Base-by-base conservation (phyloP, 2,888 invertebrate species). In the Stenotaenia linearis region DNA sequence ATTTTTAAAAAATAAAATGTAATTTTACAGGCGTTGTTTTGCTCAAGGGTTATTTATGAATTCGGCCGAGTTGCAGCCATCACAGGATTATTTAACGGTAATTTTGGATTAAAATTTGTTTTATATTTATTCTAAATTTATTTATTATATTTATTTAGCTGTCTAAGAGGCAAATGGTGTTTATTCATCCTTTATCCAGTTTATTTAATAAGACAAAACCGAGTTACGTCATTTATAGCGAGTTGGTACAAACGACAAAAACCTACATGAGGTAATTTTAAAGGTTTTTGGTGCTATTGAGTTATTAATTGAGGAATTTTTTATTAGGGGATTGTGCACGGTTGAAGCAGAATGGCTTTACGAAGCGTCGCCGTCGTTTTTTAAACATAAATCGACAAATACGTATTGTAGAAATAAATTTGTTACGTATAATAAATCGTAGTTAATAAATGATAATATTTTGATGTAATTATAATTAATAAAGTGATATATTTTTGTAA, bases 211-310 rank as follows among this genome's bases (percentile, higher is more conserved):
- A 18, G 75, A 88, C 90, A 80, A 91, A 92, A 80, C 92, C 94
- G 6, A 90, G 90, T 23, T 90, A 91, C 81, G 89, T 97, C 0
- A 85, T 95, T 78, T 97, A 92, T 87, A 92, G 93, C 0, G 97
- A 97, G 88, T 89, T 97, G 75, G 90, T 96, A n/a, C 91, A 93
- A 84, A 96, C 97, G 0, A 90, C 90, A 80, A 92, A 93, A 83
- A 90, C 92, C 82, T 96, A 93, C 88, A 90, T 97, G 85, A 90
- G 93, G 83, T 85, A 23, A 76, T 77, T 83, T 32, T 28, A 75
- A 0, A 75, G 18, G 10, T 82, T 0, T 75, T 30, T 28, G 12
- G 0, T 32, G n/a, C n/a, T n/a, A n/a, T 75, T 75, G 15, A 10
- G 6, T 4, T 75, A 23, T 28, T 75, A 75, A 75, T 32, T 25